Base-by-base conservation (phyloP, 2,113 vertebrate species). In the Genyomyrus donnyi region DNA sequence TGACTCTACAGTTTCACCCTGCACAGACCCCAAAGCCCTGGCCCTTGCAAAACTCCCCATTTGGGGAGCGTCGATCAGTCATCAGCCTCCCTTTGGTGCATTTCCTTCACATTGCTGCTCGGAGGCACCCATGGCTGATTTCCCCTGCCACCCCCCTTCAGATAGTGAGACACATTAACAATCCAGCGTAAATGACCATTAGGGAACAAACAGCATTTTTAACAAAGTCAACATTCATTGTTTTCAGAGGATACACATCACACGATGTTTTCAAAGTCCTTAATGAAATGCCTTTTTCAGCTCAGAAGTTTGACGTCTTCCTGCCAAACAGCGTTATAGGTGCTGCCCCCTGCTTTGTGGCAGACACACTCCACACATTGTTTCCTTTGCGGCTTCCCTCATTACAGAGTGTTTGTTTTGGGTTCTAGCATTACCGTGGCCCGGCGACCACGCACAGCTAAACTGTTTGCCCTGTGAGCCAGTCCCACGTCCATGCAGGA, bases 381-480 rank as follows among this genome's bases (percentile, higher is more conserved):
- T 85, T 62, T 80, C 85, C 39, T 50, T 85, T 17, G 66, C 7
- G 31, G 31, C 13, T 89, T 85, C 89, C 45, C 49, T 90, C 88
- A 84, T 84, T 90, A 88, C 84, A 5, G 46, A 58, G 15, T 56
- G 4, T 90, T 94, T 92, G 89, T 93, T 89, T 89, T 89, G 88
- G 88, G 70, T 77, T 89, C 88, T 89, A 11, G 62, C 88, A 31
- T 89, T 84, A 83, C 89, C 19, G 46, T 6, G n/a, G 85, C 45
- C 91, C 62, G 24, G 45, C 42, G 77, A 49, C 15, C 50, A 35
- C 19, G 89, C 11, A 7, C 35, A 5, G 27, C 77, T 89, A 56
- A 86, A 87, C 19, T 91, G 90, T 92, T 91, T 93, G 49, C 13
- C 58, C 53, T 88, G 88, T 89, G 83, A 49, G 46, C 88, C n/a